Base-by-base conservation (phyloP, 23 tunicate genomes). In the Styela plicata region DNA sequence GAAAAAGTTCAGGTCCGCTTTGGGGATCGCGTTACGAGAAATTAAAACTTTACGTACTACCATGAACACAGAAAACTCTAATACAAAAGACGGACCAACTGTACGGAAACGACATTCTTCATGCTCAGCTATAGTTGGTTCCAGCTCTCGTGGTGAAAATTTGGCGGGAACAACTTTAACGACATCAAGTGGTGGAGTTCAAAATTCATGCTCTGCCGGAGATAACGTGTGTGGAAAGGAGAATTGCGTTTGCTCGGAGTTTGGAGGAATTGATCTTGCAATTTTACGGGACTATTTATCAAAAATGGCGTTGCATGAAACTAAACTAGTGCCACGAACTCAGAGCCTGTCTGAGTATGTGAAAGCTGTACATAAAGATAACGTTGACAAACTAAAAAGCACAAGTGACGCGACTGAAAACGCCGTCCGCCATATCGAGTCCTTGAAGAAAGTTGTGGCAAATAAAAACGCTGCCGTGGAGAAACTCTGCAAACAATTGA, bases 1-100 rank as follows among this genome's bases (percentile, higher is more conserved):
- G 97, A 86, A 78, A 63, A 62, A 78, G 27, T 91, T 83, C 80
- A 76, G 90, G 21, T 35, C 63, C 2, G 97, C 97, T 25, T 69
- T 91, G 34, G 86, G 89, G 25, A 73, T 79, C 2, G 97, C 97
- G 0, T 35, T 91, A 52, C 84, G 85, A 25, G 97, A 91, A 63
- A 85, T 91, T 27, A 89, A 86, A 82, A 82, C 85, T 17, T 73
- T 91, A 31, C 77, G 89, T 30, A 82, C 87, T 25, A 84, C 89
- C 36, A 26, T 89, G 57, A 79, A 86, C 2, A 74, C 36, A 64
- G 88, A 84, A 84, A 89, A 89, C 66, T 17, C 71, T 16, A 67
- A 67, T 0, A 22, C 31, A 29, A 61, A 70, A 35, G 79, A 82
- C 26, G 33, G 69, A 7, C 32, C 74, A 22, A 69, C 34, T 24